A percentile compares a stretch with the other conserved stretches of the same genome.
phyloP scores from a whole-genome alignment of 2,797 vertebrate species.

The Threskiornis aethiopicus region DNA sequence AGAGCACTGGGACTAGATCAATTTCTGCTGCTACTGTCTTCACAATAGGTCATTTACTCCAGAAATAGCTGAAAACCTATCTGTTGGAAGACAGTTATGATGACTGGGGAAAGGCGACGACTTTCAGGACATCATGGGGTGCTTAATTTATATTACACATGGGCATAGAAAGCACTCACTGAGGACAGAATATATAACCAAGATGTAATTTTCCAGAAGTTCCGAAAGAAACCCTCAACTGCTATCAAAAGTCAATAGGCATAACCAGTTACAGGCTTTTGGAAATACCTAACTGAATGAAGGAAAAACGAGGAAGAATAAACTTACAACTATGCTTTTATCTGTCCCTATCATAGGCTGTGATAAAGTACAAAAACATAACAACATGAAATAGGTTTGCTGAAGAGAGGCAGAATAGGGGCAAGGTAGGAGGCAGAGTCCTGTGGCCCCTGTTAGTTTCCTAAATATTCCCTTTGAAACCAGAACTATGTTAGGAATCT shows the following conservation, averaged over 20 bases:
- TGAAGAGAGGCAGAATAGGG: not conserved
- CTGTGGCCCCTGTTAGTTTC: not conserved
- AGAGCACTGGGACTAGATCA: not conserved
- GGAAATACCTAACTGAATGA: not conserved
- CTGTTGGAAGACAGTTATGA: not conserved
- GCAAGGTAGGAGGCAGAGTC: not conserved
- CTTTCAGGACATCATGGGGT: not conserved
- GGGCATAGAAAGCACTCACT: not conserved
- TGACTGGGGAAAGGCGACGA: not conserved
- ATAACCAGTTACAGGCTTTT: not conserved
- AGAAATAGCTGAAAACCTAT: not conserved
- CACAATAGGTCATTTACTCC: not conserved
- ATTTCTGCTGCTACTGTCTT: not conserved
- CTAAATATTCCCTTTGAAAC: constrained; percentile 15
- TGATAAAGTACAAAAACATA: not conserved
- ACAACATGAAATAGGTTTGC: not conserved
- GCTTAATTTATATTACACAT: not conserved
- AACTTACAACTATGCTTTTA: not conserved
- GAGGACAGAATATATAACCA: not conserved
- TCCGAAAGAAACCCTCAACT: not conserved
- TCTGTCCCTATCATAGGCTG: not conserved
- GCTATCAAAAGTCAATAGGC: not conserved
- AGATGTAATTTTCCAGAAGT: not conserved
- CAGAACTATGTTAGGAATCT: constrained; percentile 38
- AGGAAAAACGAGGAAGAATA: not conserved